phyloP scores from a whole-genome alignment of 2,797 vertebrate genomes.

The Bovichtus diacanthus region DNA sequence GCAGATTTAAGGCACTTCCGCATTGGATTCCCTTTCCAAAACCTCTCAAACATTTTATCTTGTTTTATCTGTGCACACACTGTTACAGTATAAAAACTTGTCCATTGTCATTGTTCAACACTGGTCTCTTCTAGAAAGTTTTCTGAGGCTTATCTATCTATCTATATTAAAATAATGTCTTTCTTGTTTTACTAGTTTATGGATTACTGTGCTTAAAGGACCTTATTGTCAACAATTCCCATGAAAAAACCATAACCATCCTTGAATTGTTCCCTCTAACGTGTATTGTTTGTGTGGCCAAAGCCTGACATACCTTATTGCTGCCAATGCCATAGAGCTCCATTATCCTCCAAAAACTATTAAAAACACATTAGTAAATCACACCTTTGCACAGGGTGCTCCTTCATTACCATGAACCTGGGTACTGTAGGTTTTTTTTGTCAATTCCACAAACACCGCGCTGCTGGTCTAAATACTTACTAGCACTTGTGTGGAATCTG shows the following conservation, averaged over 20 bases:
- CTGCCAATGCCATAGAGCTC: too few species aligned
- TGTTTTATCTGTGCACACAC: background rate
- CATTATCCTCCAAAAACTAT: background rate
- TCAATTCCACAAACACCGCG: background rate
- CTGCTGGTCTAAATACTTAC: background rate
- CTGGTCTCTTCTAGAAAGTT: background rate
- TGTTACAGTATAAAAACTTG: background rate
- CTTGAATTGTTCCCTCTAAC: too few species aligned
- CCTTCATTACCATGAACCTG: background rate
- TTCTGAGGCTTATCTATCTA: background rate
- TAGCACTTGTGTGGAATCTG: background rate
- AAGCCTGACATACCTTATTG: too few species aligned
- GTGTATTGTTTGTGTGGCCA: too few species aligned
- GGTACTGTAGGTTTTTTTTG: background rate
- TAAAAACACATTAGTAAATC: background rate
- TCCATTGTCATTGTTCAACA: background rate
- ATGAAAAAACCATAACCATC: too few species aligned
- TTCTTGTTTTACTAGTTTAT: background rate
- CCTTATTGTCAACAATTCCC: background rate
- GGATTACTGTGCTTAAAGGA: background rate
- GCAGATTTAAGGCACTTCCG: too few species aligned
- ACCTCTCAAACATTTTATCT: background rate
- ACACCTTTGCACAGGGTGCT: background rate
- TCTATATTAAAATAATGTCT: background rate
- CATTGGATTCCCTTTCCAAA: too few species aligned